phyloP scores from a whole-genome alignment of 2,888 invertebrate genomes.

The Heteromurus nitidus region DNA sequence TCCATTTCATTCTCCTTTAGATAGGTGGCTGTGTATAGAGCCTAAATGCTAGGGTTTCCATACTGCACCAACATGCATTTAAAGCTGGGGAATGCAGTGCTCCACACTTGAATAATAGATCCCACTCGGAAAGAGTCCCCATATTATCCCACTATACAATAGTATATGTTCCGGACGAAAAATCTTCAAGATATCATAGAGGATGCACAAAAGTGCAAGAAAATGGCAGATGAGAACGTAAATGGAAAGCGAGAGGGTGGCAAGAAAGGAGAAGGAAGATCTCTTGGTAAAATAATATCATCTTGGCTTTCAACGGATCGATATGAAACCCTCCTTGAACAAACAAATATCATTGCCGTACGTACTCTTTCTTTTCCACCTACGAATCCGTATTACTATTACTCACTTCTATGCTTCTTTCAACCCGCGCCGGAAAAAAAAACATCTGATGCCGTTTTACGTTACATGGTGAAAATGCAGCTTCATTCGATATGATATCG shows the following conservation, averaged over 20 bases:
- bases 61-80: neutral
- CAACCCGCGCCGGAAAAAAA: neutral
- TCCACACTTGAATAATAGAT: conserved; percentile 24
- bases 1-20: neutral
- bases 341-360: conserved; percentile 54
- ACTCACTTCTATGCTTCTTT: conserved; percentile 9
- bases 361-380: conserved; percentile 6
- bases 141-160: neutral
- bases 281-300: conserved; percentile 46
- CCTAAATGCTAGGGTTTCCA: neutral
- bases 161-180: neutral
- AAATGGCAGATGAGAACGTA: conserved; percentile 26
- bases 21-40: conserved; percentile 11
- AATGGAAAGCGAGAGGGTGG: conserved; percentile 47
- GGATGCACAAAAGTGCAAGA: conserved; percentile 58
- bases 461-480: conserved; percentile 9
- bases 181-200: neutral
- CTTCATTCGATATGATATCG: conserved; percentile 17
- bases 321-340: conserved; percentile 60
- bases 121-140: conserved; percentile 46
- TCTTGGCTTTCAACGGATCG: conserved; percentile 56
- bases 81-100: neutral
- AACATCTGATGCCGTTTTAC: conserved; percentile 24
- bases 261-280: conserved; percentile 24
- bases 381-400: neutral